Percentiles rank a stretch among this genome's conserved stretches.
phyloP scores from a whole-genome alignment of 37 sponge, comb jelly and placozoan genomes.

The Aphrocallistes beatrix region DNA sequence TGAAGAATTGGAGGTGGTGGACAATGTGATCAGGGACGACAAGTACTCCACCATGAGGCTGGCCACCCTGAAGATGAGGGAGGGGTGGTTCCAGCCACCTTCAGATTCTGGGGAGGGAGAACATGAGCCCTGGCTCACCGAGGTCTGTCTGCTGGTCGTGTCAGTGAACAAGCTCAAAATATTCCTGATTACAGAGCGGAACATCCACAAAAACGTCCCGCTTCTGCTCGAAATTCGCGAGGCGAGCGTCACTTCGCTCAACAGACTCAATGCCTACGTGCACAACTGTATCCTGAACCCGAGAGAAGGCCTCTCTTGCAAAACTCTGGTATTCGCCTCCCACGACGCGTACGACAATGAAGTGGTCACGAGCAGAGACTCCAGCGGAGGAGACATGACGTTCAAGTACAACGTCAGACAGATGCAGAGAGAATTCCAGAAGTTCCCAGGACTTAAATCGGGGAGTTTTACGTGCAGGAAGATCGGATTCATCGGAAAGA shows the following conservation, averaged over 20 bases:
- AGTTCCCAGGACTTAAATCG: not conserved
- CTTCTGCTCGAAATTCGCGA: not conserved
- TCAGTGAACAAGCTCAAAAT: not conserved
- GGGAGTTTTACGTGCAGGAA: not conserved
- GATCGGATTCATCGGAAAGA: not conserved
- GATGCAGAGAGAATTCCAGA: not conserved
- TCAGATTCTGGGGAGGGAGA: not conserved
- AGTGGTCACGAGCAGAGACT: not conserved
- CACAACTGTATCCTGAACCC: conserved; percentile 9
- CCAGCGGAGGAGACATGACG: not conserved
- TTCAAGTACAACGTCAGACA: not conserved
- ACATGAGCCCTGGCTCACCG: not conserved
- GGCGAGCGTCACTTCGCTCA: not conserved
- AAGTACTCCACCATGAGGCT: not conserved
- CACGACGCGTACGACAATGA: not conserved
- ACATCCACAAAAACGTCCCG: not conserved
- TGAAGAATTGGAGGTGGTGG: not conserved
- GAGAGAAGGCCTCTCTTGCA: not conserved
- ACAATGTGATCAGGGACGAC: not conserved
- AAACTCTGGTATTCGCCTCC: not conserved
- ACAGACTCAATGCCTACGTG: not conserved
- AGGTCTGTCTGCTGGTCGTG: conserved; percentile 7
- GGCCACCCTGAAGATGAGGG: not conserved
- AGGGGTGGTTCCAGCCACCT: not conserved
- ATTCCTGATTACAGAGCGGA: not conserved